Evolutionary conservation across 2,113 vertebrate genomes (phyloP).

Genomic region (Merops nubicus): DNA sequence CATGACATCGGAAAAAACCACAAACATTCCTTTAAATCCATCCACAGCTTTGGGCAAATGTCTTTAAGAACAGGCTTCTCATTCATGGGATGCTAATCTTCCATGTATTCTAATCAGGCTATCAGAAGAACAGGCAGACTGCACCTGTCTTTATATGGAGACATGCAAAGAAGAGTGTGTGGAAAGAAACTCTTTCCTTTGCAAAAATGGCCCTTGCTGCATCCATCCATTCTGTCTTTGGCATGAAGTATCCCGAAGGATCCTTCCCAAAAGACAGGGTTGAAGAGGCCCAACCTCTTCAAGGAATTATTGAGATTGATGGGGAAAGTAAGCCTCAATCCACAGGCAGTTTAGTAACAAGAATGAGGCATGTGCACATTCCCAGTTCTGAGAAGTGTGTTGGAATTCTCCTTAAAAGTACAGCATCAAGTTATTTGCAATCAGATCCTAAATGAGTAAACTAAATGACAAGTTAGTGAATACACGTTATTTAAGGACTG

Average conservation of each 20-base stretch:
- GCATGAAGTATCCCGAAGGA: neutral
- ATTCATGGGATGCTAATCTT: neutral
- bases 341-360: neutral
- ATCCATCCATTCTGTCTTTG: neutral
- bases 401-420: neutral
- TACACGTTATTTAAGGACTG: neutral
- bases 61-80: neutral
- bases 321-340: neutral
- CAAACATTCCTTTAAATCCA: neutral
- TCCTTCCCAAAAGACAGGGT: neutral
- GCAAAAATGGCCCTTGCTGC: neutral
- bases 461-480: neutral
- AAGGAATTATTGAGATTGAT: neutral
- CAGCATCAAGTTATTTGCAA: neutral
- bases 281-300: neutral
- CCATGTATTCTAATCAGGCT: neutral
- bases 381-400: neutral
- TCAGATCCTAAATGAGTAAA: neutral
- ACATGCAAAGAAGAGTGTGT: neutral
- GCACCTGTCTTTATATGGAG: neutral
- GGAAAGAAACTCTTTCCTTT: neutral
- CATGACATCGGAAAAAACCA: neutral
- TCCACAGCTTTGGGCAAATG: neutral
- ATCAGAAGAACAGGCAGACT: neutral
- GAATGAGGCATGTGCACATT: neutral